These are phyloP conservation scores for Caenorhabditis afra DNA, from an alignment of 2,888 invertebrate species.

Conservation along the genomic window DNA sequence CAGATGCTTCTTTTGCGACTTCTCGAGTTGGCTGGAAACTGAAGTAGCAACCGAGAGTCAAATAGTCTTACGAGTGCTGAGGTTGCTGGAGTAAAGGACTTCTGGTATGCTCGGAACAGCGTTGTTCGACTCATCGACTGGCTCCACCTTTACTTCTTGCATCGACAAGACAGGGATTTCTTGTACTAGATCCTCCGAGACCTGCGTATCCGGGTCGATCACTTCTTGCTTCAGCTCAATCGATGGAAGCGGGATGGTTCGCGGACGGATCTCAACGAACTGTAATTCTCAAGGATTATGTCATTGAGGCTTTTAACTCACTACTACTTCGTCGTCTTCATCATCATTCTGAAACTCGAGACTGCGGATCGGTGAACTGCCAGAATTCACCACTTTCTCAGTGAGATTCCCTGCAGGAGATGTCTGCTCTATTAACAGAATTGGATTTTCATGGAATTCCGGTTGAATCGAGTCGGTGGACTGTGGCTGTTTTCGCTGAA, in stretches of 20 bases:
- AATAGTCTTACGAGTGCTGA: constrained; percentile 3
- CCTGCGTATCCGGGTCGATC: not conserved
- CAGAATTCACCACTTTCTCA: not conserved
- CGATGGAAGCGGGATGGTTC: not conserved
- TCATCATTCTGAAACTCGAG: constrained; percentile 20
- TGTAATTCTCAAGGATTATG: not conserved
- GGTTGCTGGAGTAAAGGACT: not conserved
- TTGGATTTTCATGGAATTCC: too few relatives aligned
- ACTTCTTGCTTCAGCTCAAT: constrained; percentile 8
- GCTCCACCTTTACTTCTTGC: not conserved
- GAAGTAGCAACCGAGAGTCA: not conserved
- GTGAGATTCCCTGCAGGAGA: too few relatives aligned
- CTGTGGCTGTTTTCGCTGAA: too few relatives aligned
- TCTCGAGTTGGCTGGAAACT: not conserved
- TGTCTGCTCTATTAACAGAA: too few relatives aligned
- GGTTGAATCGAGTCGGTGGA: too few relatives aligned
- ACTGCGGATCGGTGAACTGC: not conserved
- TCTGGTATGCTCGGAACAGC: not conserved
- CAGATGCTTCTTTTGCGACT: too few relatives aligned
- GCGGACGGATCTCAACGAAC: constrained; percentile 24
- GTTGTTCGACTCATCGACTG: not conserved
- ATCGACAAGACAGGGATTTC: not conserved
- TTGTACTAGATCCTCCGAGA: too few relatives aligned
- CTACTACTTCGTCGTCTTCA: constrained; percentile 24
- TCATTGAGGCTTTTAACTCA: not conserved